These are phyloP conservation scores for Gonioctena quinquepunctata DNA, from an alignment of 1,140 invertebrate genomes.

Conservation along the genomic window DNA sequence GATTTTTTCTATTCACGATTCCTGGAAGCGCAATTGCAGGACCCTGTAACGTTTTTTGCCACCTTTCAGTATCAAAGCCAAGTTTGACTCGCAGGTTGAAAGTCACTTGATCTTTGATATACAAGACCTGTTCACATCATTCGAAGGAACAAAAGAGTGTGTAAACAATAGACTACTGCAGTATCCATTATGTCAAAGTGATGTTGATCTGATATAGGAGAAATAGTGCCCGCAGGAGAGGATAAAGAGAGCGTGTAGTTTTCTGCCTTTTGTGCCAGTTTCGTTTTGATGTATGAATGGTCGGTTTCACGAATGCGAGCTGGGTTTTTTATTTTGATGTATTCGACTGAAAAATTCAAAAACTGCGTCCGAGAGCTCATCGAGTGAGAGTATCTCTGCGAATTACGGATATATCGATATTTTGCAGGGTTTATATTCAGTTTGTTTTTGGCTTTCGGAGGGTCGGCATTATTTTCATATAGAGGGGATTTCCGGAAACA, in stretches of 20 bases:
- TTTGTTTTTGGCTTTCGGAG: too few species aligned
- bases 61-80: slow-evolving; percentile 8
- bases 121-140: slow-evolving; percentile 25
- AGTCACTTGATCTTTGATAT: slow-evolving; percentile 26
- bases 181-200: slow-evolving; percentile 29
- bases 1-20: too few species aligned
- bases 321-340: neutral
- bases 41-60: too few species aligned
- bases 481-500: too few species aligned
- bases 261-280: neutral
- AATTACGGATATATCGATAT: too few species aligned
- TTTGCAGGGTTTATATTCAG: too few species aligned
- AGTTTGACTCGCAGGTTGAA: slow-evolving; percentile 11
- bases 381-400: too few species aligned
- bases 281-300: neutral
- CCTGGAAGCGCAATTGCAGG: too few species aligned
- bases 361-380: neutral
- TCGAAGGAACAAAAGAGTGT: slow-evolving; percentile 24
- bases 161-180: slow-evolving; percentile 26
- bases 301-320: neutral
- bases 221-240: slow-evolving; percentile 18
- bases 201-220: slow-evolving; percentile 24
- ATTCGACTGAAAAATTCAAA: neutral
- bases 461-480: too few species aligned
- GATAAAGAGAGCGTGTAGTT: neutral